Evolutionary conservation across 2,113 vertebrate genomes (phyloP).

Genomic region (Strigops habroptila): DNA sequence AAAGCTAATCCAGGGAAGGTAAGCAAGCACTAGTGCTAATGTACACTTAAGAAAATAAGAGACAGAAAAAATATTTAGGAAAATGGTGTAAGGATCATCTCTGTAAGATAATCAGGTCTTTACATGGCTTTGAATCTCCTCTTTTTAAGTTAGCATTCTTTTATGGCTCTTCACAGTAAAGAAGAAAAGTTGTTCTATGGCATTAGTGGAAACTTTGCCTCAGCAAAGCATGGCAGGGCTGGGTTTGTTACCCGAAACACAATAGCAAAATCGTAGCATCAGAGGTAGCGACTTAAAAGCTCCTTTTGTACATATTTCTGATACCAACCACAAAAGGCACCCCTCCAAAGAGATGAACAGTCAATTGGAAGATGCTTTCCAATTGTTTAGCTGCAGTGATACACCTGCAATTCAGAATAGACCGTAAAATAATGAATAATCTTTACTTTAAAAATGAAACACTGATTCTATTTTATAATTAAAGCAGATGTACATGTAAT

Average conservation of each 20-base stretch:
- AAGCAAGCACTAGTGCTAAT: background rate
- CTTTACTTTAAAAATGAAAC: background rate
- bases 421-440: background rate
- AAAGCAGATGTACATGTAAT: background rate
- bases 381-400: background rate
- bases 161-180: fast-evolving
- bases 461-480: background rate
- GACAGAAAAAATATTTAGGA: background rate
- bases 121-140: background rate
- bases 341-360: background rate
- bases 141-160: background rate
- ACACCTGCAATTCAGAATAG: background rate
- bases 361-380: background rate
- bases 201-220: background rate
- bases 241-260: background rate
- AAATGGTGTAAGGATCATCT: background rate
- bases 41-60: background rate
- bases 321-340: background rate
- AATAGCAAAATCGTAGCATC: fast-evolving
- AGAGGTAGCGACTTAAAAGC: background rate
- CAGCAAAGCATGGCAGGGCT: background rate
- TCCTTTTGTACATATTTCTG: background rate
- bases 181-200: background rate
- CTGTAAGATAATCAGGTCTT: background rate
- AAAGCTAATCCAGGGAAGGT: background rate